Conservation (phyloP, 2,888 invertebrate species). For the Allolobophora icterica region DNA sequence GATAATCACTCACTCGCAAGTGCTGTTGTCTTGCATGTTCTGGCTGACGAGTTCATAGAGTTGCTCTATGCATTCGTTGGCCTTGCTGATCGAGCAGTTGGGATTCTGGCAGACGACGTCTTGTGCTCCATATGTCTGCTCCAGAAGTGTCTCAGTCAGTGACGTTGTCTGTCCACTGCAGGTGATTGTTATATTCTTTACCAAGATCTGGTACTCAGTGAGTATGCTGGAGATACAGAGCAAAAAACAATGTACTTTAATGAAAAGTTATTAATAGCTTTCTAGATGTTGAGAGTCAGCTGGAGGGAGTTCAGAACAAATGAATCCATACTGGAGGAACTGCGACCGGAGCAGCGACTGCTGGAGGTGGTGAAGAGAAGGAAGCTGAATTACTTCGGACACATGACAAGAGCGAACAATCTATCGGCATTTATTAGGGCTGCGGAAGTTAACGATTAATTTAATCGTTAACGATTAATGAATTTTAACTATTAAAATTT, state of each 20-base stretch:
- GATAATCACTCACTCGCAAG: neutral
- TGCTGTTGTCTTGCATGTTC: neutral
- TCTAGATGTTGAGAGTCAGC: too few species aligned
- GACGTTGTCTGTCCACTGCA: neutral
- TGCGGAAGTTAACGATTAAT: too few species aligned
- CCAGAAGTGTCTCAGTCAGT: neutral
- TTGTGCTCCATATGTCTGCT: neutral
- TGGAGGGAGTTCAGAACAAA: too few species aligned
- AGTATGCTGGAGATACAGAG: neutral
- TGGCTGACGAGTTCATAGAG: neutral
- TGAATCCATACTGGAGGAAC: too few species aligned
- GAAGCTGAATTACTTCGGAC: too few species aligned
- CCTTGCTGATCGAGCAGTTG: slow-evolving; percentile 21
- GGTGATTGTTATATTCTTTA: neutral
- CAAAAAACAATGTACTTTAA: neutral
- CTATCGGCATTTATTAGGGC: too few species aligned
- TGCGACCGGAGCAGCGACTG: too few species aligned
- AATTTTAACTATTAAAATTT: too few species aligned
- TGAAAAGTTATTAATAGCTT: too few species aligned
- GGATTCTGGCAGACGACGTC: slow-evolving; percentile 21
- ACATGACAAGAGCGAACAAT: too few species aligned
- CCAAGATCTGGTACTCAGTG: neutral
- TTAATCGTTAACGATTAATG: too few species aligned
- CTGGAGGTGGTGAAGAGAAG: too few species aligned
- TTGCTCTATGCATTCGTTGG: neutral